These are phyloP conservation scores for Chaetophractus vellerosus DNA, from an alignment of 2,797 vertebrate genomes.

Conservation along the genomic window DNA sequence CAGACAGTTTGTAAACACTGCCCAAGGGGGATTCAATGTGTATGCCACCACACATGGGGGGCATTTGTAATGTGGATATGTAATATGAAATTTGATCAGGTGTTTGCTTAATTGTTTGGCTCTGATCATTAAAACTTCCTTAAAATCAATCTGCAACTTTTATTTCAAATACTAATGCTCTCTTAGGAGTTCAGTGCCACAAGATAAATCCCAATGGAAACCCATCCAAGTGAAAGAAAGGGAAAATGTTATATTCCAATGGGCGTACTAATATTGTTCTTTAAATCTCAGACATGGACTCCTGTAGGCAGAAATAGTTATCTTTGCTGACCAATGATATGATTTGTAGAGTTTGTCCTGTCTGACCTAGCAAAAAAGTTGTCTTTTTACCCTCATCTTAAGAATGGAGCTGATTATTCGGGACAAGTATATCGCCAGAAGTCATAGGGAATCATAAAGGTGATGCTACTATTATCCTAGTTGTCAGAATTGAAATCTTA, in stretches of 20 bases:
- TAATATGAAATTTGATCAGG: background rate
- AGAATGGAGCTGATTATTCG: background rate
- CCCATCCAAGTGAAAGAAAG: background rate
- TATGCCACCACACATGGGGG: too few species aligned
- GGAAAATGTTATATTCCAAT: background rate
- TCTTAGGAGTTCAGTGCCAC: background rate
- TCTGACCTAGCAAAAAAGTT: background rate
- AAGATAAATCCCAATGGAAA: background rate
- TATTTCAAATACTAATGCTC: background rate
- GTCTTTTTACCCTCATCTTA: background rate
- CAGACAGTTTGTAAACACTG: too few species aligned
- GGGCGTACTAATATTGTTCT: background rate
- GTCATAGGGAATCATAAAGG: background rate
- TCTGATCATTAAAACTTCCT: background rate
- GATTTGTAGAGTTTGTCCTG: background rate
- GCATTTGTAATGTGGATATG: too few species aligned
- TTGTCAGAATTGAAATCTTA: background rate
- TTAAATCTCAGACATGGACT: background rate
- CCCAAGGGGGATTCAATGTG: too few species aligned
- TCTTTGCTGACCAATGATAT: background rate
- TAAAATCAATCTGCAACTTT: background rate
- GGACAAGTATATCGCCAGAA: background rate
- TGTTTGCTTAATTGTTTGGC: constrained; percentile 14
- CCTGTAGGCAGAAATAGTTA: background rate
- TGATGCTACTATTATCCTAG: background rate